Percentiles rank a stretch among this genome's conserved stretches.
phyloP scores from a whole-genome alignment of 2,888 invertebrate genomes.

The Diarsia rubi region DNA sequence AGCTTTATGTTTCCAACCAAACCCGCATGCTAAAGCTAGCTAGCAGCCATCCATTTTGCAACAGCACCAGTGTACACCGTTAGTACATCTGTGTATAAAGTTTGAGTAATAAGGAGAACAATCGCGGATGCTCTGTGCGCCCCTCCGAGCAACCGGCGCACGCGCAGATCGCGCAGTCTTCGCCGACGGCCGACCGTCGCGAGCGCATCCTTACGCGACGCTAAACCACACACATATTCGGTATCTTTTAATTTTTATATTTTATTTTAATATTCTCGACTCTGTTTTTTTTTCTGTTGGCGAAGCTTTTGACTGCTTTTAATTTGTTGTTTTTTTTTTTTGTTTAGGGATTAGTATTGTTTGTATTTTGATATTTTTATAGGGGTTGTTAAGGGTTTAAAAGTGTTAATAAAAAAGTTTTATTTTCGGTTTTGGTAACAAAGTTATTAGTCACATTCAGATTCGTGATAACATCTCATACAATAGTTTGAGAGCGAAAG shows the following conservation, averaged over 20 bases:
- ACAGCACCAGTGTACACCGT: slow-evolving; percentile 60
- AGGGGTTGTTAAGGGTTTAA: slow-evolving; percentile 22
- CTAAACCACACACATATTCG: slow-evolving; percentile 68
- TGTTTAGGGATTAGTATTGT: slow-evolving; percentile 1
- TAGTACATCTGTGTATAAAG: slow-evolving; percentile 68
- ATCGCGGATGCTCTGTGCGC: slow-evolving; percentile 67
- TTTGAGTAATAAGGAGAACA: slow-evolving; percentile 72
- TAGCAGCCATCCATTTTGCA: slow-evolving; percentile 63
- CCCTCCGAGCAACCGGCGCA: slow-evolving; percentile 66
- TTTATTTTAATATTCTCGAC: slow-evolving; percentile 45
- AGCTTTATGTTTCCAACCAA: slow-evolving; percentile 11
- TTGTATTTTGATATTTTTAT: neutral
- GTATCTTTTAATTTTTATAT: slow-evolving; percentile 65
- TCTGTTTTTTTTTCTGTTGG: slow-evolving; percentile 40
- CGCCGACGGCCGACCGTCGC: slow-evolving; percentile 74
- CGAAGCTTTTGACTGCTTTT: slow-evolving; percentile 61
- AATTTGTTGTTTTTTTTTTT: slow-evolving; percentile 39
- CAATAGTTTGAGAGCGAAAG: slow-evolving; percentile 60
- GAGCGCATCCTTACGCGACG: slow-evolving; percentile 77
- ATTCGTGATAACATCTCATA: slow-evolving; percentile 52
- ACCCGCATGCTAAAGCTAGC: slow-evolving; percentile 43
- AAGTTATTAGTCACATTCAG: slow-evolving; percentile 15
- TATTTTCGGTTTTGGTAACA: neutral
- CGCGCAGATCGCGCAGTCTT: slow-evolving; percentile 73
- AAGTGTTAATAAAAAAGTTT: slow-evolving; percentile 15